A percentile compares a stretch with the other conserved stretches of the same genome.
These are phyloP conservation scores for Griposia aprilina DNA, from an alignment of 2,888 invertebrate genomes.

Conservation along the genomic window DNA sequence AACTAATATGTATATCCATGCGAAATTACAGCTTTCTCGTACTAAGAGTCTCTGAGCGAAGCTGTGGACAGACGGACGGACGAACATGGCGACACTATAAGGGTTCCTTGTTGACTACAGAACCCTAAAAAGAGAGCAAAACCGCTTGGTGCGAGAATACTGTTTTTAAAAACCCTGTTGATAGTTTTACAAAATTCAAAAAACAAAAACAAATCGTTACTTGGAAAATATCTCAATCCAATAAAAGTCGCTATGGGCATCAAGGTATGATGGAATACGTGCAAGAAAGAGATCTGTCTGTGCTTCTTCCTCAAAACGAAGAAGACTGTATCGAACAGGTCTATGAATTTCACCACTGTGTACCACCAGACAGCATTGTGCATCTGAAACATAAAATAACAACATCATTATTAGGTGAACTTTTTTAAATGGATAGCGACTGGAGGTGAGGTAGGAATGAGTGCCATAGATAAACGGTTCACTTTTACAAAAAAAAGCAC, in stretches of 20 bases:
- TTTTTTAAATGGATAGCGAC: background rate
- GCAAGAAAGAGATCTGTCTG: conserved; percentile 95
- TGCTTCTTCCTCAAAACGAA: conserved; percentile 95
- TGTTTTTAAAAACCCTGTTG: background rate
- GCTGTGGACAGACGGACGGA: no score
- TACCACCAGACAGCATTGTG: conserved; percentile 79
- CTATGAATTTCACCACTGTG: conserved; percentile 93
- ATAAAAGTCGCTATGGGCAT: conserved; percentile 86
- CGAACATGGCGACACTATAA: no score
- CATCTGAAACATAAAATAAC: conserved; percentile 45
- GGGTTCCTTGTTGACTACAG: no score
- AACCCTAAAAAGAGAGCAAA: background rate
- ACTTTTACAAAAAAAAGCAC: no score
- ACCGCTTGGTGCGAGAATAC: no score
- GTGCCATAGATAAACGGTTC: background rate
- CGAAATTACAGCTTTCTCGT: no score
- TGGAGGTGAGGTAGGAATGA: no score
- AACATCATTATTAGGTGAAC: background rate
- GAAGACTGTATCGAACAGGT: conserved; percentile 95
- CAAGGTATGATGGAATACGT: conserved; percentile 95
- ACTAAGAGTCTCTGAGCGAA: no score
- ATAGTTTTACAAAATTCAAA: background rate
- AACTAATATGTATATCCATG: no score
- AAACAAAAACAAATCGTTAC: conserved; percentile 66
- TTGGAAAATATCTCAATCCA: conserved; percentile 66